Base-by-base conservation (phyloP, 2,888 invertebrate species). In the Thecophora atra region DNA sequence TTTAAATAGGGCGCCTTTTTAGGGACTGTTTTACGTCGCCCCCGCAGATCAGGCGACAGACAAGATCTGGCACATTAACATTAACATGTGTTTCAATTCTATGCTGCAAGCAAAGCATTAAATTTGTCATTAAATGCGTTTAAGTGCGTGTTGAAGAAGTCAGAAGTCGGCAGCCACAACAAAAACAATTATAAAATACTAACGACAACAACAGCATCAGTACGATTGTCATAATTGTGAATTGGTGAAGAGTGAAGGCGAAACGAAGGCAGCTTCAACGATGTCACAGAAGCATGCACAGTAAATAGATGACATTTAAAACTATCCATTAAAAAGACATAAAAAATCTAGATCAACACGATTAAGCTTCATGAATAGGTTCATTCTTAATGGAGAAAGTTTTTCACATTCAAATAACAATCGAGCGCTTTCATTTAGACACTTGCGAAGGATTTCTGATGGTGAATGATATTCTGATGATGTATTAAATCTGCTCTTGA, bases 81-180 rank as follows among this genome's bases (percentile, higher is more conserved):
- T 42, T 51, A 52, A 62, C 68, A 68, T 58, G 58, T 70, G 70
- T 63, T 63, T 63, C 63, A 63, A 52, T 70, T 70, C 52, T n/a
- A 51, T 17, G 70, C 62, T 26, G 68, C 68, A 68, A 24, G 37
- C 63, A 65, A 47, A 66, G 26, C 71, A 60, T 71, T 66, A 71
- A 71, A 71, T 71, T 58, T 51, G 60, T 71, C 71, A 71, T 71
- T 66, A 71, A 71, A 71, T 71, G 71, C 64, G 24, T 63, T 64
- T 19, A 70, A 63, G 47, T 69, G 69, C 62, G 70, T 62, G 26
- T 70, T 54, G 54, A 37, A 37, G 42, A 37, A 37, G 67, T 67
- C 67, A 67, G 8, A 21, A 28, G 26, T 30, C 44, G 28, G 58
- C 11, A 28, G 24, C 58, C 19, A n/a, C 60, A 44, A 60, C 68